Base-by-base conservation (phyloP, 2,797 vertebrate genomes). In the Acanthurus tractus region DNA sequence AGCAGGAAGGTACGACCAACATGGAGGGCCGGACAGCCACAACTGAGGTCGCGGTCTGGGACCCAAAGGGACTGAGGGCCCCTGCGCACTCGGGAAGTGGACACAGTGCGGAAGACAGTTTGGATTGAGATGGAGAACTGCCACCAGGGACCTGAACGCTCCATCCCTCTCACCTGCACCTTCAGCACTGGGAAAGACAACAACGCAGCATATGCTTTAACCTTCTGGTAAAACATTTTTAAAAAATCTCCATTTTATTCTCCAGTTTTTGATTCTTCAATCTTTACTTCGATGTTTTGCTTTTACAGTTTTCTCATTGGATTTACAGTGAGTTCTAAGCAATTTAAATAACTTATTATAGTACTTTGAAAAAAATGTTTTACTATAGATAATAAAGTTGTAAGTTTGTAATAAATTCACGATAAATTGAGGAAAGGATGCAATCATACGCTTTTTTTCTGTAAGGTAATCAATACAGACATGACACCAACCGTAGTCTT, bases 51-150 rank as follows among this genome's bases (percentile, higher is more conserved):
- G 0, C 95, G 94, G 67, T 94, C 93, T 0, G 97, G 97, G 63
- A 97, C 95, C 97, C 97, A 97, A 34, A 96, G 93, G 2, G 95
- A 93, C 76, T 95, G 96, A 22, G 82, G 40, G 4, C 97, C 96
- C 42, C 92, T 92, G 15, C 93, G 94, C 3, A 96, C 94, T 0
- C 34, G 94, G 54, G 94, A 93, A 12, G 83, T 54, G 6, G 90
- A 91, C 14, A 93, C 92, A 0, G 83, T 86, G 40, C 95, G 96
- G 89, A 96, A 98, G 71, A 97, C 92, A 0, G 95, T 94, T 73
- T 96, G 95, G 53, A 98, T 93, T 0, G 87, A 92, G 81, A 96
- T 87, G 1, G 95, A 95, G 82, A 97, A 96, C 85, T 96, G 96
- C 95, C 94, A 96, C 97, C 97, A 97, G 6, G 95, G 94, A 67